Evolutionary conservation across 1,140 invertebrate species (phyloP), one percentile per base, ranked within the genome.

Genomic region (Cyphomyrmex costatus): DNA sequence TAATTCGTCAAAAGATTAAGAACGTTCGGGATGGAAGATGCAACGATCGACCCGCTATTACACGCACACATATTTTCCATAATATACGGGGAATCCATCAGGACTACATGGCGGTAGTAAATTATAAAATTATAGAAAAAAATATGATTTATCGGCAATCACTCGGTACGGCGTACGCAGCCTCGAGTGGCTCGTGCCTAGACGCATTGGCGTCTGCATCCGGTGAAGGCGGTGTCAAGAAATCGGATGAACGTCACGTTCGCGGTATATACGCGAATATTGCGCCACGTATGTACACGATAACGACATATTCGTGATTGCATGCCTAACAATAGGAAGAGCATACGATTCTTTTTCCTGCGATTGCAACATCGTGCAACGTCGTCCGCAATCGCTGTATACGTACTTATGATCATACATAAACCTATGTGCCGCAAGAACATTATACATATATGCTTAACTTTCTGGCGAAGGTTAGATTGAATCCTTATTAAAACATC

Each of bases 151-250:
- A 83, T 83, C 79, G 68, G 61, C 79, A 56, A 83, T 83, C 68
- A 42, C 68, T 33, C 46, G 56, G 53, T 27, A n/a, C 51, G 68
- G 68, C 68, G 58, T 71, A 83, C 71, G 68, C 68, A 83, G 68
- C 36, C 46, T 36, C 68, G 79, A 74, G 36, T 83, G 79, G 68
- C 79, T 73, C 79, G 79, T 83, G 79, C 79, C 79, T 83, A 60
- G 68, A 83, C 61, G 53, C 79, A 83, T 83, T 83, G 79, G 79
- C 79, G 79, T 12, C 79, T 60, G 79, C 68, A 83, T 83, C 79
- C 79, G 79, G 79, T 83, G 68, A 83, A 83, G 79, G 42, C 68
- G 78, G 79, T 56, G 27, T 61, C 79, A 56, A 83, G 79, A 74
- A 83, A 83, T 83, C 79, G 53, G 53, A 73, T 30, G 53, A 73